phyloP scores from a whole-genome alignment of 2,113 vertebrate genomes.

The Psittacara wagleri region DNA sequence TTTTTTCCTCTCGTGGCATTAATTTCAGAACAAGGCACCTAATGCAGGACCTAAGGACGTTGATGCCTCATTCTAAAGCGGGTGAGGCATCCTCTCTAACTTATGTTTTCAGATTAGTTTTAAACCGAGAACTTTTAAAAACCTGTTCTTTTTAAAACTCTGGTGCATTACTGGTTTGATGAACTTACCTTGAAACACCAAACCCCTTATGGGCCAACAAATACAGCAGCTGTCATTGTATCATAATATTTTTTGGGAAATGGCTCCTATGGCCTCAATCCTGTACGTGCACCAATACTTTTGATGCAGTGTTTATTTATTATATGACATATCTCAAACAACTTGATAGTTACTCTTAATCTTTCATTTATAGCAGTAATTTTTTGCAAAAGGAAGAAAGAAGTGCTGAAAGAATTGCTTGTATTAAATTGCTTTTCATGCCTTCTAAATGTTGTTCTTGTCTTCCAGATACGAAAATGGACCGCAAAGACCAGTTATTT shows the following conservation, averaged over 20 bases:
- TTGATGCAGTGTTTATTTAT: not conserved
- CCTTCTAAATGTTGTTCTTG: not conserved
- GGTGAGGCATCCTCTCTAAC: constrained; percentile 61
- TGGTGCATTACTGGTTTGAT: not conserved
- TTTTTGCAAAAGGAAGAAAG: not conserved
- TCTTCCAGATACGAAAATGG: constrained; percentile 96
- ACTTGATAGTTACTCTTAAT: not conserved
- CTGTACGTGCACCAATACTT: not conserved
- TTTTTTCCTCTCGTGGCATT: constrained; percentile 96
- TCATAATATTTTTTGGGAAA: not conserved
- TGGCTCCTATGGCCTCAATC: fast-evolving
- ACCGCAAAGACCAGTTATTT: constrained; percentile 95
- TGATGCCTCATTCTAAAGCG: constrained; percentile 97
- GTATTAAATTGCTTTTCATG: not conserved
- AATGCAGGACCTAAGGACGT: constrained; percentile 90
- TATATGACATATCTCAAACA: not conserved
- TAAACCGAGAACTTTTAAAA: not conserved
- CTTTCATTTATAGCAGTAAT: not conserved
- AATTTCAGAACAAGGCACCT: constrained; percentile 94
- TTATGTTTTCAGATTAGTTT: not conserved
- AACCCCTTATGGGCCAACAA: not conserved
- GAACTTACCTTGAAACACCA: not conserved
- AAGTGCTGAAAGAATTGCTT: not conserved
- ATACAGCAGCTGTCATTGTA: fast-evolving
- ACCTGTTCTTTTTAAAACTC: not conserved